Evolutionary conservation across 2,888 invertebrate genomes (phyloP).

Genomic region (Eristalis tenax): DNA sequence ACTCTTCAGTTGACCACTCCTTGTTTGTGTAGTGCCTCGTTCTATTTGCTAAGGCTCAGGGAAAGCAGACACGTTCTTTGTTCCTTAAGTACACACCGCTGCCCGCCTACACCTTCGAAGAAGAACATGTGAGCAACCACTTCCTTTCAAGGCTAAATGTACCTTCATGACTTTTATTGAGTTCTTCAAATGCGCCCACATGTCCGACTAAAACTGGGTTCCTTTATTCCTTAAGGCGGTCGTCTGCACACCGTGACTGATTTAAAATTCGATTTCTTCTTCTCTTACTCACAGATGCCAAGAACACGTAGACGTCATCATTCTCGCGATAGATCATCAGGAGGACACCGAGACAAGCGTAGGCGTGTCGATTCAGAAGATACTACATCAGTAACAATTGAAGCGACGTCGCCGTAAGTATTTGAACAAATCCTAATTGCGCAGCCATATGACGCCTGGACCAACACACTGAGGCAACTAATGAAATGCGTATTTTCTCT

Average conservation of each 20-base stretch:
- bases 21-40: neutral
- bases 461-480: neutral
- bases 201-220: neutral
- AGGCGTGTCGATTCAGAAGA: conserved; percentile 87
- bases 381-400: conserved; percentile 75
- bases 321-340: conserved; percentile 84
- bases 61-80: neutral
- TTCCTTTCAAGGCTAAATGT: neutral
- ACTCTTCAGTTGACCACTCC: neutral
- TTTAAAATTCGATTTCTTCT: conserved; percentile 22
- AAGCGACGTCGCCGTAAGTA: conserved; percentile 80
- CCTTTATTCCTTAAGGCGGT: neutral
- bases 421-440: conserved; percentile 46
- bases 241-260: neutral
- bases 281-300: conserved; percentile 86
- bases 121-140: neutral
- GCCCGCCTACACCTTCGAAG: neutral
- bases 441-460: neutral
- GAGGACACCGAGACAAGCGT: conserved; percentile 83
- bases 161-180: neutral
- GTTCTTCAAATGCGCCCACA: neutral
- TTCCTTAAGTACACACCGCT: neutral
- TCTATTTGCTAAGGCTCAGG: neutral
- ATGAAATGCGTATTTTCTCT: conserved; percentile 4
- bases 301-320: conserved; percentile 91